Conservation (phyloP, 2,113 vertebrate species). For the Misgurnus anguillicaudatus region DNA sequence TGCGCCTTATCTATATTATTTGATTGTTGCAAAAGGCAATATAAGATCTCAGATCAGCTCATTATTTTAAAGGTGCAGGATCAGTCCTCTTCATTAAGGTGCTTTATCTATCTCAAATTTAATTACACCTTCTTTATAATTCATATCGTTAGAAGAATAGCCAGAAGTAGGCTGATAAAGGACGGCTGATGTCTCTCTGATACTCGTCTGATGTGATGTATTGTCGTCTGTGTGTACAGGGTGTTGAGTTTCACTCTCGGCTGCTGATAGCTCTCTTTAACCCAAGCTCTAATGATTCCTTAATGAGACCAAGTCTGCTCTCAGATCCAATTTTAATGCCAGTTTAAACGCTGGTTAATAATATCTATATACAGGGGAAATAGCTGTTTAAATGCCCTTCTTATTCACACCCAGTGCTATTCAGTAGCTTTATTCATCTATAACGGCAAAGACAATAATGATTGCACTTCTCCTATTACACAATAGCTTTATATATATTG, state of each 20-base stretch:
- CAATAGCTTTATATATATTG: slow-evolving; percentile 32
- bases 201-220: slow-evolving; percentile 14
- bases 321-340: slow-evolving; percentile 25
- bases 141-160: slow-evolving; percentile 41
- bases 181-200: slow-evolving; percentile 14
- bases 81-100: slow-evolving; percentile 29
- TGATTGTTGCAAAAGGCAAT: neutral
- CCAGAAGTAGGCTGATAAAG: neutral
- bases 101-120: slow-evolving; percentile 31
- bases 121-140: slow-evolving; percentile 48
- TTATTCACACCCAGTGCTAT: slow-evolving; percentile 17
- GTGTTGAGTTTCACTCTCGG: slow-evolving; percentile 14
- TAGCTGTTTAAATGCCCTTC: slow-evolving; percentile 23
- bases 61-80: neutral
- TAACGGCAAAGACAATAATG: slow-evolving; percentile 31
- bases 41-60: neutral
- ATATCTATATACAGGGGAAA: slow-evolving; percentile 24
- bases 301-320: slow-evolving; percentile 25
- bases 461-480: slow-evolving; percentile 51
- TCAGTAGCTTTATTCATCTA: slow-evolving; percentile 38
- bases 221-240: slow-evolving; percentile 30
- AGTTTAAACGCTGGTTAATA: slow-evolving; percentile 40
- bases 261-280: slow-evolving; percentile 28
- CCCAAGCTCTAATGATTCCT: slow-evolving; percentile 27
- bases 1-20: too few relatives aligned